Base-by-base conservation (phyloP, 2,113 vertebrate species). In the Mesembrinibis cayennensis region DNA sequence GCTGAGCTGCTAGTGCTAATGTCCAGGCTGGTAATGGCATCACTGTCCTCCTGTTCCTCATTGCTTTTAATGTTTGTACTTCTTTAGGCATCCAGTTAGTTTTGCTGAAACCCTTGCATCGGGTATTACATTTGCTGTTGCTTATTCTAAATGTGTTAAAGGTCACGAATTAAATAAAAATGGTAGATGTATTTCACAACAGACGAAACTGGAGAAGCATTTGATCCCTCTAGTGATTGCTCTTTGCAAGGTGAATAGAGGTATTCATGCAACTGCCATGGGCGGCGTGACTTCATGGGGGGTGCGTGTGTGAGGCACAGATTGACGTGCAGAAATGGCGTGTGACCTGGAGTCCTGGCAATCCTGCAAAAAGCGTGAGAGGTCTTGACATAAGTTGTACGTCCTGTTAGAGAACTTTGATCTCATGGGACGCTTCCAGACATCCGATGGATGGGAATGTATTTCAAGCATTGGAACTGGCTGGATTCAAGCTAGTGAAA, bases 251-350 rank as follows among this genome's bases (percentile, higher is more conserved):
- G 26, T 0, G 0, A 23, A 14, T 21, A 49, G 6, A 65, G 49
- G 2, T 40, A 5, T 32, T 50, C 4, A 2, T 1, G 9, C 0
- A 4, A 18, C 11, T 13, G 58, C 29, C 3, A 2, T 0, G 23
- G 63, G 62, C 8, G 7, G 25, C 3, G 0, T 11, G 38, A 8
- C 14, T 61, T 26, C 2, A 1, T 4, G 27, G 2, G 44, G 11
- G 30, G 15, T 10, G 27, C 10, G 25, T 23, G 0, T 3, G 20
- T 18, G 71, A 47, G 71, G 49, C 76, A 11, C 14, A 3, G 40
- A 4, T 47, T 52, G 5, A 8, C 2, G 2, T 23, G 45, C 36
- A 49, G 73, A n/a, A 44, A 17, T 4, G 18, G 12, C 13, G 16
- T 19, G 19, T 22, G 10, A 34, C n/a, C 19, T 6, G 0, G 61